Base-by-base conservation (phyloP, 2,888 invertebrate genomes). In the Synergus laeviventris region DNA sequence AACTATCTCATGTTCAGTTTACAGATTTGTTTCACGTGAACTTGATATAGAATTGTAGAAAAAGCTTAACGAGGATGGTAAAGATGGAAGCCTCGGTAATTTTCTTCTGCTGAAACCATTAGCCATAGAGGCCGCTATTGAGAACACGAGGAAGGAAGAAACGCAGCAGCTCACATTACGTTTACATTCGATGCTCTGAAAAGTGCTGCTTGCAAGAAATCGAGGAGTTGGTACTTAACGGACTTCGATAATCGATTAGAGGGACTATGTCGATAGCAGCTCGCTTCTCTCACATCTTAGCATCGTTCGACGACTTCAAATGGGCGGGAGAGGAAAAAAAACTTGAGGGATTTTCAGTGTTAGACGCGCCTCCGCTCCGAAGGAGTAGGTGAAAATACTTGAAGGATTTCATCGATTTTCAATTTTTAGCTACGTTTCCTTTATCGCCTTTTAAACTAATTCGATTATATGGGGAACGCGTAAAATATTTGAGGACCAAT, bases 171-270 rank as follows among this genome's bases (percentile, higher is more conserved):
- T 56, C 21, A 21, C 56, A 21, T 56, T 56, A 56, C 56, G 14
- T 56, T 12, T 21, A 56, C 56, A 56, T 5, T 14, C 12, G 14
- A 75, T 77, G 31, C 80, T 76, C 73, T 45, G 74, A 75, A 79
- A 83, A 77, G 70, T 70, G 70, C 49, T 49, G 70, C 49, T 11
- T 36, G n/a, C 49, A 70, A 70, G 31, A 79, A 83, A 81, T 81
- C 75, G 76, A 76, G 79, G 60, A 76, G 75, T 64, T 18, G 70
- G 73, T 79, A 78, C 79, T 82, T 83, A 80, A 62, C 74, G 79
- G 79, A 81, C 79, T 84, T 84, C 80, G 82, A 84, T 83, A 83
- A 84, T 84, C 83, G 79, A 84, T 84, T 77, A 79, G 73, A 74
- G 73, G 38, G 39, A 61, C 31, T 61, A 73, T 73, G 76, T 45